Percentiles rank a stretch among this genome's conserved stretches.
Evolutionary conservation across 2,888 invertebrate species (phyloP).

Genomic region (Scrobipalpa costella): DNA sequence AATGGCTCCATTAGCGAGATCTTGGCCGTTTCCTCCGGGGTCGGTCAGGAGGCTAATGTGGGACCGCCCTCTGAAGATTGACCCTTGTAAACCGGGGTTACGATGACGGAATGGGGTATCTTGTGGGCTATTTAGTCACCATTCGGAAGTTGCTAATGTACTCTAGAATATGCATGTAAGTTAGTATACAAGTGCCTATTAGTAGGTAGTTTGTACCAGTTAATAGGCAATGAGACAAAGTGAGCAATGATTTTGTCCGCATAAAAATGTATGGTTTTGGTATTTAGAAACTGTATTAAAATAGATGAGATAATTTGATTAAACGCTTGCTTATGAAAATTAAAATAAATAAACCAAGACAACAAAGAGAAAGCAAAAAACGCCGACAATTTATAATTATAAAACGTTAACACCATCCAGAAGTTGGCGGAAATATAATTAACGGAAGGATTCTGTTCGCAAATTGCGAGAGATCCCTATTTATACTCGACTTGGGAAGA

Average conservation of each 20-base stretch:
- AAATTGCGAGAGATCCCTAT: slow-evolving; percentile 62
- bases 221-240: no score
- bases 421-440: slow-evolving; percentile 53
- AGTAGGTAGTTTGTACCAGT: no score
- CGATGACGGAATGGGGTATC: slow-evolving; percentile 19
- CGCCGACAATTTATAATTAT: slow-evolving; percentile 45
- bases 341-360: not conserved
- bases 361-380: slow-evolving; percentile 26
- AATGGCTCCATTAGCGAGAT: slow-evolving; percentile 70
- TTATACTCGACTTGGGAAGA: slow-evolving; percentile 55
- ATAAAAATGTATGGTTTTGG: no score
- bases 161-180: not conserved
- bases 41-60: slow-evolving; percentile 68
- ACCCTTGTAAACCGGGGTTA: slow-evolving; percentile 43
- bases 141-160: not conserved
- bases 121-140: not conserved
- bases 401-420: slow-evolving; percentile 37
- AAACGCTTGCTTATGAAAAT: not conserved
- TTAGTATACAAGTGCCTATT: not conserved
- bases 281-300: no score
- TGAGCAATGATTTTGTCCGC: no score
- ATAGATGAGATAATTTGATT: not conserved
- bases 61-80: slow-evolving; percentile 62
- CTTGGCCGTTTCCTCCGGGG: slow-evolving; percentile 64
- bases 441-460: slow-evolving; percentile 64